Evolutionary conservation across 2,113 vertebrate species (phyloP).

Genomic region (Lethenteron reissneri): DNA sequence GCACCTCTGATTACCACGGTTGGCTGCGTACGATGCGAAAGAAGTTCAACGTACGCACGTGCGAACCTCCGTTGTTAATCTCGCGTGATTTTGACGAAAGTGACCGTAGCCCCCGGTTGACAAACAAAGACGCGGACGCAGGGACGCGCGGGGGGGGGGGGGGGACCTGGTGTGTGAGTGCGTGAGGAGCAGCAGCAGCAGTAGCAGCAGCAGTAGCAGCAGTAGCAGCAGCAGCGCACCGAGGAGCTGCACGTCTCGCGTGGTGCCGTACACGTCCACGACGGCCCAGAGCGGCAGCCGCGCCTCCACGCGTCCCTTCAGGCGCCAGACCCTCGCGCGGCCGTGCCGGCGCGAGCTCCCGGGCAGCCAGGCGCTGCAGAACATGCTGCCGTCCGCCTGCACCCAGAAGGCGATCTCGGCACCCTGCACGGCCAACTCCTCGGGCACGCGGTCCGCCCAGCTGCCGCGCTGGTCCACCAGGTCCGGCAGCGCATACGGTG

Average conservation of each 20-base stretch:
- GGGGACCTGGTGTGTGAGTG: too few species aligned
- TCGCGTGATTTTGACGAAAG: too few species aligned
- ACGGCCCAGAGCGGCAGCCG: constrained; percentile 35
- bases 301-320: constrained; percentile 16
- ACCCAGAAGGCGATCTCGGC: constrained; percentile 37
- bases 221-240: constrained; percentile 19
- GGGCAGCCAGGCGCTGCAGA: too few species aligned
- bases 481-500: constrained; percentile 29
- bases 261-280: constrained; percentile 47
- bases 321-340: constrained; percentile 12
- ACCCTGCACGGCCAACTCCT: constrained; percentile 12
- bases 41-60: too few species aligned
- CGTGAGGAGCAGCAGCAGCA: neutral
- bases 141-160: too few species aligned
- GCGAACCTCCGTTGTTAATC: too few species aligned
- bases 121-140: too few species aligned
- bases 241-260: constrained; percentile 27
- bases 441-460: constrained; percentile 21
- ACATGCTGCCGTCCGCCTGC: too few species aligned
- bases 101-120: too few species aligned
- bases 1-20: too few species aligned
- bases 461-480: constrained; percentile 23
- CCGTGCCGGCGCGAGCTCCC: constrained; percentile 13
- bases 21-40: too few species aligned
- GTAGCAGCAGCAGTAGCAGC: constrained; percentile 8